Base-by-base conservation (phyloP, 2,888 invertebrate genomes). In the Sthenelais limicola region DNA sequence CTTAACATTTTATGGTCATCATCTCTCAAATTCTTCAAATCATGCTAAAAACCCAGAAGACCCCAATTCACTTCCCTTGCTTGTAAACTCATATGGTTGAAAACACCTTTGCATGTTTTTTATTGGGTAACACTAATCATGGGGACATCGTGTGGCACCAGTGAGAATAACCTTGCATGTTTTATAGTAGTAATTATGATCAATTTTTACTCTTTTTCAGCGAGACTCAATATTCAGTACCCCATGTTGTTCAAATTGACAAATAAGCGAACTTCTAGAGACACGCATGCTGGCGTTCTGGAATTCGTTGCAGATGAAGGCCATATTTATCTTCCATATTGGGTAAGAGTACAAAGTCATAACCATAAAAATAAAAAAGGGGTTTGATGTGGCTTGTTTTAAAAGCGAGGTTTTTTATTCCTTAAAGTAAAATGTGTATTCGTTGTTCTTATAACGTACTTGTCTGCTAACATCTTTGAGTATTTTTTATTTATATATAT, bases 271-370 rank as follows among this genome's bases (percentile, higher is more conserved):
- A 82, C 82, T 26, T 92, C 92, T 78, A 91, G 96, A 75, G 90
- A 92, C 35, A 97, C 98, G 12, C 98, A 99, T 87, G 96, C 96
- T 86, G 97, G 97, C 70, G 98, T 99, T 0, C 88, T 99, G 77
- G 99, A 99, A 88, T 99, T 99, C 90, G 96, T 98, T 7, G 98
- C 99, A 12, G 98, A 98, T 87, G 99, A 99, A 89, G 98, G 98
- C 33, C 94, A 94, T 89, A 96, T 97, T 54, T 98, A 97, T 21
- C 38, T 66, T 1, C 66, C 66, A 1, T 66, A 66, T 43, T 66
- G 66, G 66, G 66, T 66, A 66, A 66, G 51, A 18, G 21, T 21
- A n/a, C 21, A n/a, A n/a, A n/a, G n/a, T n/a, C n/a, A n/a, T n/a
- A n/a, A 52, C 9, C 9, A 52, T 15, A 26, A 52, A 52, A 52